phyloP scores from a whole-genome alignment of 2,888 invertebrate species.

The Monochamus alternatus region DNA sequence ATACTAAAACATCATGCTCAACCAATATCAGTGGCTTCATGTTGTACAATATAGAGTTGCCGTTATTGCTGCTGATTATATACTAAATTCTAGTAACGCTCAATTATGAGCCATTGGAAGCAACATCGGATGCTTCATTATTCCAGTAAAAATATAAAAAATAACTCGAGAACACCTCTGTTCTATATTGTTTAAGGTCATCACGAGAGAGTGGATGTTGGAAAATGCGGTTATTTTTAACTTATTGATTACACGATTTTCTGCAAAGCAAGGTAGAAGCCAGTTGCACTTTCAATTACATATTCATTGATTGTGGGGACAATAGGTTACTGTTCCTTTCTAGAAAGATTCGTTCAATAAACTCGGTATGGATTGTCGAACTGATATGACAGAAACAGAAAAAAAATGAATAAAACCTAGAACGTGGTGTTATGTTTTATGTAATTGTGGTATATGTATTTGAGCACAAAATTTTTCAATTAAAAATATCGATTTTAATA shows the following conservation, averaged over 20 bases:
- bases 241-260: constrained; percentile 41
- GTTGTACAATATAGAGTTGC: background rate
- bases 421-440: no score
- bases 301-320: constrained; percentile 46
- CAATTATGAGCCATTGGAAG: no score
- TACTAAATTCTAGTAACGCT: no score
- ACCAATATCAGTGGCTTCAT: background rate
- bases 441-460: no score
- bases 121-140: no score
- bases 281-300: constrained; percentile 39
- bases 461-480: background rate
- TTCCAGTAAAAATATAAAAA: no score
- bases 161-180: no score
- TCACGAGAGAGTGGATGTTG: background rate
- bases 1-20: constrained; percentile 41
- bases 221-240: constrained; percentile 17
- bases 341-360: constrained; percentile 48
- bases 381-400: no score
- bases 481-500: background rate
- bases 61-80: background rate
- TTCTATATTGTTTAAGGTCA: background rate
- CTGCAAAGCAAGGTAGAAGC: constrained; percentile 37
- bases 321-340: constrained; percentile 60
- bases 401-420: no score
- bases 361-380: background rate